phyloP scores from a whole-genome alignment of 2,113 vertebrate species.

The Oryzias javanicus region DNA sequence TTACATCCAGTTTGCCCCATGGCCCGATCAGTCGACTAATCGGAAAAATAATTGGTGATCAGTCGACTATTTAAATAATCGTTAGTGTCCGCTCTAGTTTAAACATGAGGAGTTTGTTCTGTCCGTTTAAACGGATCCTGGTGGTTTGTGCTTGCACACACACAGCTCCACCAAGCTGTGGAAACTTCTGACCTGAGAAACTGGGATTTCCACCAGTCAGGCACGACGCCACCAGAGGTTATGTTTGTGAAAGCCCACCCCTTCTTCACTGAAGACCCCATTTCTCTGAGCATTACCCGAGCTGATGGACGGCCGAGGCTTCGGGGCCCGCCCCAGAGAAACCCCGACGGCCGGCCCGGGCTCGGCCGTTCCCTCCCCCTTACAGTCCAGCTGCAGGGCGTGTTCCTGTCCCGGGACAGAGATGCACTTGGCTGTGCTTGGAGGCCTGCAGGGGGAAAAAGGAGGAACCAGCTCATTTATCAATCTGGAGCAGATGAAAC shows the following conservation, averaged over 20 bases:
- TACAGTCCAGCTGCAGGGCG: constrained; percentile 93
- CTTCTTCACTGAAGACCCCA: neutral
- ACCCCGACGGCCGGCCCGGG: constrained; percentile 63
- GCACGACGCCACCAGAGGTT: neutral
- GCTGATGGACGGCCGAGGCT: constrained; percentile 82
- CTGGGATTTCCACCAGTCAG: neutral
- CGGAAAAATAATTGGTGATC: no score
- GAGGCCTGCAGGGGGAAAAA: constrained; percentile 57
- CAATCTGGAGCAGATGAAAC: constrained; percentile 26
- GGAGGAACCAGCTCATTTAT: neutral
- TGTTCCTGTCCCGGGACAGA: constrained; percentile 87
- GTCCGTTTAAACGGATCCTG: neutral
- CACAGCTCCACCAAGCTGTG: neutral
- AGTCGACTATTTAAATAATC: no score
- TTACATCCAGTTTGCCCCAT: no score
- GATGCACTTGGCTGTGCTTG: constrained; percentile 92
- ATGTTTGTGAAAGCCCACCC: no score
- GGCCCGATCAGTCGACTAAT: no score
- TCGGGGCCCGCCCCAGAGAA: constrained; percentile 75
- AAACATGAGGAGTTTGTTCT: no score
- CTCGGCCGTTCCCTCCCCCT: constrained; percentile 87
- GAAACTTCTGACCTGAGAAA: neutral
- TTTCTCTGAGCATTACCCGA: constrained; percentile 76
- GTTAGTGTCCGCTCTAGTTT: no score
- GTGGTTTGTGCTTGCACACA: no score